Base-by-base conservation (phyloP, 2,888 invertebrate genomes). In the Chrysina gloriosa region DNA sequence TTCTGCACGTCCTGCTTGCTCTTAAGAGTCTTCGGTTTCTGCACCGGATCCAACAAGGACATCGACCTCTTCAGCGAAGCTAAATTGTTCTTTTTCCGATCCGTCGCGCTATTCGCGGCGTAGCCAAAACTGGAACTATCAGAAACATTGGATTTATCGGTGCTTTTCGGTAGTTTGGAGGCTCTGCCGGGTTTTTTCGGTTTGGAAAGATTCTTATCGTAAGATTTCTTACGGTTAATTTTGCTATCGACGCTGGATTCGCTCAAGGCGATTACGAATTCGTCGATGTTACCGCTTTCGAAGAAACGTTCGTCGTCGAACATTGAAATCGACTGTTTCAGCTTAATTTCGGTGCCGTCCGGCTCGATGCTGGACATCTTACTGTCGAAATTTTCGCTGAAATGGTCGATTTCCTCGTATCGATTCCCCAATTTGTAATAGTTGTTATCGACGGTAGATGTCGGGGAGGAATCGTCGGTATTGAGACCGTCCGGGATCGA, bases 1-100 rank as follows among this genome's bases (percentile, higher is more conserved):
- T 78, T 75, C 39, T 78, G 70, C 0, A 80, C 78, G 48, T 80
- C 79, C 65, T 78, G 74, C 69, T 81, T 84, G 74, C 82, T 86
- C 52, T 81, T 80, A 71, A 78, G 78, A 47, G 76, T 72, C 42
- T 75, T 76, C 3, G 79, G 77, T 70, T 79, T 80, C 19, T 77
- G 74, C 11, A 75, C 83, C 75, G 87, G 76, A 80, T 87, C 87
- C 72, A 86, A 84, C 77, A 87, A 82, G 79, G 87, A 86, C 67
- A 85, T 84, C 81, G 87, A 87, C 71, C 86, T 84, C 83, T 87
- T 88, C 78, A 87, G 81, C 71, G 85, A 84, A 81, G 86, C 83
- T 83, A 86, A 71, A 50, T 72, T 71, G 68, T 75, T 79, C 63
- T 77, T 78, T 58, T 76, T 76, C 14, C 73, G 74, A 7, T 65